These are phyloP conservation scores for Xylota sylvarum DNA, from an alignment of 2,888 invertebrate species.

Conservation along the genomic window DNA sequence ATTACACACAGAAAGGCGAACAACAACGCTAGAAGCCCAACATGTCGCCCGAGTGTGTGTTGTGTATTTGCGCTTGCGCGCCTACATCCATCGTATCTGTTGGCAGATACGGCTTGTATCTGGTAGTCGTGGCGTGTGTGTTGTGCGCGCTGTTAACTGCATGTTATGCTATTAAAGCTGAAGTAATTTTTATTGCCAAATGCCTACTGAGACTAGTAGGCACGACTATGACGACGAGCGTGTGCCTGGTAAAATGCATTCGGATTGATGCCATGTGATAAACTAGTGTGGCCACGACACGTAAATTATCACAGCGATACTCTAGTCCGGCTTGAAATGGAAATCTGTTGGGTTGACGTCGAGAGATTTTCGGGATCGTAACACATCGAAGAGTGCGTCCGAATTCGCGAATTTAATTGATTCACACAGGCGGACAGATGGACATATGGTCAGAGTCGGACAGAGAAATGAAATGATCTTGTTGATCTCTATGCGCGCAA, in stretches of 20 bases:
- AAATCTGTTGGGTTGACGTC: slow-evolving; percentile 18
- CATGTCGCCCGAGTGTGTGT: slow-evolving; percentile 55
- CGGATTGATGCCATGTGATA: slow-evolving; percentile 70
- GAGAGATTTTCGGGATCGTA: slow-evolving; percentile 48
- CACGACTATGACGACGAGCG: slow-evolving; percentile 38
- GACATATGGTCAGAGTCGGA: slow-evolving; percentile 45
- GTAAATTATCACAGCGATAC: slow-evolving; percentile 62
- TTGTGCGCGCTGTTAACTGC: slow-evolving; percentile 71
- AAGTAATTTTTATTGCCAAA: slow-evolving; percentile 74
- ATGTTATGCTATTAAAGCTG: slow-evolving; percentile 72
- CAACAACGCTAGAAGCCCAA: slow-evolving; percentile 37
- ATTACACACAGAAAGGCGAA: slow-evolving; percentile 48
- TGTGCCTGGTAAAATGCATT: slow-evolving; percentile 44
- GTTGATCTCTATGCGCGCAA: slow-evolving; percentile 41
- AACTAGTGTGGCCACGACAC: slow-evolving; percentile 71
- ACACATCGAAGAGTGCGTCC: slow-evolving; percentile 20
- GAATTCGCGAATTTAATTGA: slow-evolving; percentile 54
- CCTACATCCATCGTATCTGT: slow-evolving; percentile 42
- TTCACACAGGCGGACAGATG: slow-evolving; percentile 56
- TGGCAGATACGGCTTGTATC: slow-evolving; percentile 7
- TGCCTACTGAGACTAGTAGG: slow-evolving; percentile 58
- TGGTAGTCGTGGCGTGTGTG: slow-evolving; percentile 69
- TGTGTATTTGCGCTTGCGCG: slow-evolving; percentile 46
- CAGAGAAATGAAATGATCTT: slow-evolving; percentile 55
- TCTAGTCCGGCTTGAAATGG: slow-evolving; percentile 50